Evolutionary conservation across 2,888 invertebrate species (phyloP), one percentile per base, ranked within the genome.

Genomic region (Orthonevra nobilis): DNA sequence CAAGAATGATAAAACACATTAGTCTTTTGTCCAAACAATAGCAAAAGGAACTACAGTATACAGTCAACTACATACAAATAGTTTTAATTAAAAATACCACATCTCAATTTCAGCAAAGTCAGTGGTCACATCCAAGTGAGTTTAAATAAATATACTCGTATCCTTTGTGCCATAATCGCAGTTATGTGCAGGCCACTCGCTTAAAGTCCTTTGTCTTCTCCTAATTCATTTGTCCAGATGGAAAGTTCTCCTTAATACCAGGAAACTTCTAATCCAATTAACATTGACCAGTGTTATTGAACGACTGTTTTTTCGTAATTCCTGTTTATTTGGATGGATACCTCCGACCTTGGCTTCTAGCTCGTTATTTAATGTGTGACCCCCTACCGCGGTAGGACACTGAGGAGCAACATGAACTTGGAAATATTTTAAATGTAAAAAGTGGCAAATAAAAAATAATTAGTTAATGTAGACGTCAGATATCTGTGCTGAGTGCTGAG

Each of bases 391-490:
- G n/a, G n/a, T n/a, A n/a, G n/a, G n/a, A n/a, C n/a, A n/a, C n/a
- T n/a, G n/a, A n/a, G n/a, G n/a, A 17, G n/a, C 32, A 12, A 19
- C 28, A 3, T 32, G 1, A 30, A 48, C 17, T 30, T 30, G 30
- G 14, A 32, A 50, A 50, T 26, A 36, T 28, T 7, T 2, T 26
- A 10, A 42, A 34, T 50, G 58, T 50, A 32, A 17, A 30, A 56
- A 56, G n/a, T 44, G 9, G 32, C 15, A 26, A 69, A 60, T 60
- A 52, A 69, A 70, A 60, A 14, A 36, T 70, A 61, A 70, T 70
- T 61, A 70, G 61, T 52, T 52, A 70, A 52, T 52, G 42, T 30
- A 60, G 50, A 44, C 42, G 28, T 19, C 38, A 34, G 61, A 38
- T 44, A 44, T 36, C 19, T 23, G 1, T 28, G 28, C 3, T 6